Evolutionary conservation across 2,797 vertebrate genomes (phyloP).

Genomic region (Varecia variegata): DNA sequence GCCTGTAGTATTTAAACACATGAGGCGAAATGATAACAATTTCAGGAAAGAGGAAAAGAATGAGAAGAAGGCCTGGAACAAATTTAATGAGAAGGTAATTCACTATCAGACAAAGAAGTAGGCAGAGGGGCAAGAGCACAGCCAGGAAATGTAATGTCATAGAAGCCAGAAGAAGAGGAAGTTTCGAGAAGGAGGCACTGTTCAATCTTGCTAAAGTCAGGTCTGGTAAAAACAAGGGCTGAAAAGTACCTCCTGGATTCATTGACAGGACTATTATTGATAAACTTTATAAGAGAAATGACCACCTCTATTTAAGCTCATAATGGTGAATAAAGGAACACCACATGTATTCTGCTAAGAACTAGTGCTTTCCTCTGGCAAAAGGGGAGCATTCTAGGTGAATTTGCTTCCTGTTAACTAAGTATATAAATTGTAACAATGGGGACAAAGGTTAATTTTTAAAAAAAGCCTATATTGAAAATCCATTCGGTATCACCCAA

Average conservation of each 20-base stretch:
- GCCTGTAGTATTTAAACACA: background rate
- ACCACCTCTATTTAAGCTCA: background rate
- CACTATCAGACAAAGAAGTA: background rate
- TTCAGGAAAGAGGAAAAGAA: background rate
- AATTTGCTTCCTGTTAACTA: background rate
- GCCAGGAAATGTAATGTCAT: background rate
- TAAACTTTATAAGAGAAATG: background rate
- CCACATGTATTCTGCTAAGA: background rate
- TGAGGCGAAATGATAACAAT: background rate
- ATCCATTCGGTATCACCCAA: background rate
- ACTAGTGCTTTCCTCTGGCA: background rate
- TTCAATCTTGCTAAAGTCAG: background rate
- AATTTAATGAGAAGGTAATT: background rate
- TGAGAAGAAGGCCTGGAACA: background rate
- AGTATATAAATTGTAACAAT: background rate
- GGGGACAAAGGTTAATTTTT: background rate
- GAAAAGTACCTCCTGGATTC: background rate
- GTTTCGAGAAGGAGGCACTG: background rate
- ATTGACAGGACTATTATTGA: background rate
- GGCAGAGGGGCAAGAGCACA: background rate
- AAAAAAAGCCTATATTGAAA: background rate
- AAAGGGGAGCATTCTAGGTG: background rate
- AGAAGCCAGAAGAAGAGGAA: background rate
- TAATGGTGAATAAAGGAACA: background rate
- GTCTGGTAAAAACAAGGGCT: background rate